phyloP scores from a whole-genome alignment of 2,888 invertebrate genomes.

The Pomacea canaliculata region DNA sequence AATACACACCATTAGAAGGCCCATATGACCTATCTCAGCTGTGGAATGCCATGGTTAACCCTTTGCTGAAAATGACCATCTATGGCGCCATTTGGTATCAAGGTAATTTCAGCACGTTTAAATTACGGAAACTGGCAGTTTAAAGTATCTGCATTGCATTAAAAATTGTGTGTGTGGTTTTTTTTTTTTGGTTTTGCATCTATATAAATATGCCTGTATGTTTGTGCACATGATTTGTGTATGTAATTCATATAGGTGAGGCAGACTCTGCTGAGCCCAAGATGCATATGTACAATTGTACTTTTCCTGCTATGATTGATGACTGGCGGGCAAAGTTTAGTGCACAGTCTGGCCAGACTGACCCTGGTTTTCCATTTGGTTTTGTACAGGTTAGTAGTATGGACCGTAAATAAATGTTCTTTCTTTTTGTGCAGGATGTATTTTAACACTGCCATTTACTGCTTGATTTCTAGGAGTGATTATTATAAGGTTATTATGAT shows the following conservation, averaged over 20 bases:
- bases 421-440: no score
- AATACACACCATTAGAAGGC: background rate
- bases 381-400: conserved; percentile 58
- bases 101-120: conserved; percentile 45
- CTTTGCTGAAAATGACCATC: conserved; percentile 60
- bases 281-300: conserved; percentile 30
- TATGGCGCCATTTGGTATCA: conserved; percentile 67
- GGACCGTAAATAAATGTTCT: no score
- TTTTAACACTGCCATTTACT: no score
- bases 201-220: background rate
- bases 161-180: no score
- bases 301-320: conserved; percentile 62
- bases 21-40: conserved; percentile 35
- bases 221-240: background rate
- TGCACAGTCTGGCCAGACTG: conserved; percentile 44
- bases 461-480: no score
- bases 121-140: no score
- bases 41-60: conserved; percentile 68
- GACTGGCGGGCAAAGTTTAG: conserved; percentile 59
- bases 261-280: background rate
- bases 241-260: conserved; percentile 18
- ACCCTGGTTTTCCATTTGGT: conserved; percentile 59
- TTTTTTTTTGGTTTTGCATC: no score
- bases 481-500: no score
- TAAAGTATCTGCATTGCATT: no score